Evolutionary conservation across 2,113 vertebrate species (phyloP).

Genomic region (Helogale parvula): DNA sequence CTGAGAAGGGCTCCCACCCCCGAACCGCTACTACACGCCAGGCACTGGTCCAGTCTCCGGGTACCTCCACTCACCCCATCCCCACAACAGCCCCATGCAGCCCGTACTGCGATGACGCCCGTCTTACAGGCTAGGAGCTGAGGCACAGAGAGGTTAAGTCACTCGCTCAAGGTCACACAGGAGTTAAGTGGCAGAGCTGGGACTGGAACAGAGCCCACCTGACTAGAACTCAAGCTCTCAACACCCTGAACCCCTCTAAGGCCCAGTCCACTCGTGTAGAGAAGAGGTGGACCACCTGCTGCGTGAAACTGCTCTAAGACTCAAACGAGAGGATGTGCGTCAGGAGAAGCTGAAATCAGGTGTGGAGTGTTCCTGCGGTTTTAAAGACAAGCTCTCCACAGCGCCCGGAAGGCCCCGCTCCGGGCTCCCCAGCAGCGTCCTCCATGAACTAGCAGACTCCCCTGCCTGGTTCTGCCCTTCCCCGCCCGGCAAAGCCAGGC

Average conservation of each 20-base stretch:
- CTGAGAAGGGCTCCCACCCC: neutral
- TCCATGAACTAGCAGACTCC: neutral
- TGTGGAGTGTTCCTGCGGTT: neutral
- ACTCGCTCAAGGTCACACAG: neutral
- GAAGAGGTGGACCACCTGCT: fast-evolving
- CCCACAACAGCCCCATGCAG: too few species aligned
- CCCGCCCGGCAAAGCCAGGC: neutral
- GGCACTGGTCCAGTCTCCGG: neutral
- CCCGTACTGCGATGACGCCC: neutral
- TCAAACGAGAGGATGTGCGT: fast-evolving
- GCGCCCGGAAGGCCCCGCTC: neutral
- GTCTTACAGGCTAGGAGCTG: neutral
- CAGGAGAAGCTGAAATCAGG: neutral
- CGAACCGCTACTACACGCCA: fast-evolving
- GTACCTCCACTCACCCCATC: fast-evolving
- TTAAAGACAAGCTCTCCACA: neutral
- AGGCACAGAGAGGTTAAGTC: neutral
- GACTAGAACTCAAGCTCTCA: neutral
- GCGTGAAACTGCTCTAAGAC: neutral
- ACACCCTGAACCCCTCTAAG: neutral
- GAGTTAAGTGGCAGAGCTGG: neutral
- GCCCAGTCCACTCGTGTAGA: neutral
- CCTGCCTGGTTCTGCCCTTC: neutral
- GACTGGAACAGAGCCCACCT: neutral
- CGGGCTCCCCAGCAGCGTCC: neutral